Conservation (phyloP, 2,797 vertebrate genomes). For the Gymnothorax reevesii region DNA sequence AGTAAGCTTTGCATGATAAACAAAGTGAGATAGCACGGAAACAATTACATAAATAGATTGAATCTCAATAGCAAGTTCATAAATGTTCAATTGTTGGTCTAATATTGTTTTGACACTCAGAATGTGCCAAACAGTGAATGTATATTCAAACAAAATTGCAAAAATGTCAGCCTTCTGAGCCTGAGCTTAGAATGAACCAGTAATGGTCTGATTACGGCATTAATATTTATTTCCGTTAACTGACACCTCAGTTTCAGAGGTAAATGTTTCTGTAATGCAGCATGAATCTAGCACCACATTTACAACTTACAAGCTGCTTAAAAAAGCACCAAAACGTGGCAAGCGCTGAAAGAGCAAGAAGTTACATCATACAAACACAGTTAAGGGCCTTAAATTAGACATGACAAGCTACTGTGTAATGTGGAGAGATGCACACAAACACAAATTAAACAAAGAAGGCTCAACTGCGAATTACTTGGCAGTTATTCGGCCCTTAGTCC, state of each 20-base stretch:
- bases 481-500: not conserved
- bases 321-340: not conserved
- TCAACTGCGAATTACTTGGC: too few species aligned
- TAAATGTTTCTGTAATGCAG: not conserved
- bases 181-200: not conserved
- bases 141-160: not conserved
- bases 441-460: not conserved
- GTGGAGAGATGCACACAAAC: not conserved
- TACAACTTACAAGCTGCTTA: not conserved
- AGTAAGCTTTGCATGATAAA: slow-evolving; percentile 71
- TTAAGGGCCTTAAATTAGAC: not conserved
- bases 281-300: not conserved
- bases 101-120: not conserved
- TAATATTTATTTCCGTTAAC: not conserved
- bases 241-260: not conserved
- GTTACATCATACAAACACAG: not conserved
- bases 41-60: not conserved
- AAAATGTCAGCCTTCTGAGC: not conserved
- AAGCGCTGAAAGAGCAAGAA: not conserved
- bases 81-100: not conserved
- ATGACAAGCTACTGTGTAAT: not conserved
- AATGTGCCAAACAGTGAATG: not conserved
- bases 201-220: not conserved
- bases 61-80: not conserved
- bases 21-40: slow-evolving; percentile 63